Conservation (phyloP, 2,797 vertebrate genomes). For the Sandelia bainsii region DNA sequence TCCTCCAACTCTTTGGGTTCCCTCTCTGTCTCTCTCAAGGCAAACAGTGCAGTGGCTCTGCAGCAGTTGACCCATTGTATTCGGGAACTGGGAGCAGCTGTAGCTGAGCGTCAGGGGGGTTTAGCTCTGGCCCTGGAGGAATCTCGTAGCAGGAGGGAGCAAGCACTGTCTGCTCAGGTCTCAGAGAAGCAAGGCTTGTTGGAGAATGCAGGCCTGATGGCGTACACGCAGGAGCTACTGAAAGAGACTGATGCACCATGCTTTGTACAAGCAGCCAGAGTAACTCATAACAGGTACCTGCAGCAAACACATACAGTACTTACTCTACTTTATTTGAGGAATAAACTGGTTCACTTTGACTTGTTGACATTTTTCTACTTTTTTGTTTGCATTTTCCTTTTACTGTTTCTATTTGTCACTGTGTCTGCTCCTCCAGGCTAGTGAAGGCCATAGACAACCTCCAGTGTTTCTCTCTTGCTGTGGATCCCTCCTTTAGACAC, state of each 20-base stretch:
- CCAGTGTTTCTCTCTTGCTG: constrained; percentile 90
- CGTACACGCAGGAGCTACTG: constrained; percentile 94
- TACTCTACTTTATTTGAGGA: background rate
- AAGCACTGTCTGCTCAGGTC: constrained; percentile 88
- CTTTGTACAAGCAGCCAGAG: constrained; percentile 94
- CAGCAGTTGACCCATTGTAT: constrained; percentile 91
- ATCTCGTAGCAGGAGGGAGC: constrained; percentile 84
- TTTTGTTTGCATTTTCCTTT: background rate
- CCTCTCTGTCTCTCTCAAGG: constrained; percentile 73
- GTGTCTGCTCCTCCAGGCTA: constrained; percentile 80
- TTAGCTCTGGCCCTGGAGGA: constrained; percentile 89
- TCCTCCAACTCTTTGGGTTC: background rate
- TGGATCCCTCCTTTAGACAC: constrained; percentile 91
- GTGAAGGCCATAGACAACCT: constrained; percentile 91
- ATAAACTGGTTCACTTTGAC: background rate
- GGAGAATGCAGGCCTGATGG: constrained; percentile 92
- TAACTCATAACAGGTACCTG: constrained; percentile 92
- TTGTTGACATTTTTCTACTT: background rate
- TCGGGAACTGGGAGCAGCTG: constrained; percentile 86
- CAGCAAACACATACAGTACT: background rate
- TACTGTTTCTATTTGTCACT: background rate
- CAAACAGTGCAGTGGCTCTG: constrained; percentile 89
- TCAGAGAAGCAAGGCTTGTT: constrained; percentile 90
- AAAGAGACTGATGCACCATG: constrained; percentile 94
- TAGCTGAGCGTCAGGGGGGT: constrained; percentile 88